These are phyloP conservation scores for Xenops minutus DNA, from an alignment of 2,797 vertebrate genomes.

Conservation along the genomic window DNA sequence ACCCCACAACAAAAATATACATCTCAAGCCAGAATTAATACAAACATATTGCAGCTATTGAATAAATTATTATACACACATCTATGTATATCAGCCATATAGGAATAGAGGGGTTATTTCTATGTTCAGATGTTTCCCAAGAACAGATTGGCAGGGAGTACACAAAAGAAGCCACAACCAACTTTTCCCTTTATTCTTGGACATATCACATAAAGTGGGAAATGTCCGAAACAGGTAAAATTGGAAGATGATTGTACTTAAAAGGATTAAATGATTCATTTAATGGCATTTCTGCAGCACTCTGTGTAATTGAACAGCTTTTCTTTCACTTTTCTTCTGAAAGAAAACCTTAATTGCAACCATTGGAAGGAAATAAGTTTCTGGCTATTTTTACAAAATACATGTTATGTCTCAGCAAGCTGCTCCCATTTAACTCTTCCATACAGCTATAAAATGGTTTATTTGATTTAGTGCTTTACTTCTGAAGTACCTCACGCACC, in stretches of 20 bases:
- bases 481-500: background rate
- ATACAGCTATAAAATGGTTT: conserved; percentile 14
- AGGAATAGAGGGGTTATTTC: background rate
- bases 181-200: background rate
- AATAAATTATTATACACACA: background rate
- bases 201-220: background rate
- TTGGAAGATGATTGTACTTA: conserved; percentile 20
- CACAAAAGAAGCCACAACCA: background rate
- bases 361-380: conserved; percentile 21
- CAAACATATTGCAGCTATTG: no score
- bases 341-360: conserved; percentile 1
- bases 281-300: conserved; percentile 29
- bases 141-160: background rate
- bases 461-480: conserved; percentile 9
- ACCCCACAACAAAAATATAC: rapidly evolving
- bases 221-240: background rate
- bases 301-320: conserved; percentile 47
- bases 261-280: conserved; percentile 45
- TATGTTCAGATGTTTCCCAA: background rate
- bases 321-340: conserved; percentile 1
- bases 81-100: background rate
- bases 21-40: background rate
- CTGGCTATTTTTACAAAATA: conserved; percentile 27
- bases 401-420: conserved; percentile 5
- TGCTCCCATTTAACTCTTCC: background rate